These are phyloP conservation scores for Chascanopsetta lugubris DNA, from an alignment of 2,113 vertebrate species.

Conservation along the genomic window DNA sequence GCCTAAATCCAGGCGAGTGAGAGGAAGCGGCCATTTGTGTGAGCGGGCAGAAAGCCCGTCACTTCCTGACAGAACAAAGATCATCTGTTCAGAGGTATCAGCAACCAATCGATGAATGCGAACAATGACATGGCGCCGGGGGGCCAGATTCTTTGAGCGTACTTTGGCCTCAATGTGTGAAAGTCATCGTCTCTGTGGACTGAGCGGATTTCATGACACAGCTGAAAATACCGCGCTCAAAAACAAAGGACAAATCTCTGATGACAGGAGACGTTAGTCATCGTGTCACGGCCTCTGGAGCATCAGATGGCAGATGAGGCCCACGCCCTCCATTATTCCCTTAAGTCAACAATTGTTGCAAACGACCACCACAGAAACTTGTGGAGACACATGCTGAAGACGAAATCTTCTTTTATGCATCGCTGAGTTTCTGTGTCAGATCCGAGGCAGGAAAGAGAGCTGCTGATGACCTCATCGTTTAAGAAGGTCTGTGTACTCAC, in stretches of 20 bases:
- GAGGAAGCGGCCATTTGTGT: neutral
- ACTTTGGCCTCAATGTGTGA: neutral
- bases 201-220: neutral
- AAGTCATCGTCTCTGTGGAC: neutral
- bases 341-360: neutral
- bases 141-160: neutral
- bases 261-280: neutral
- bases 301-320: neutral
- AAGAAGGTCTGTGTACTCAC: slow-evolving; percentile 80
- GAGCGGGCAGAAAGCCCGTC: neutral
- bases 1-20: neutral
- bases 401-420: neutral
- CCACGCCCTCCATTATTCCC: neutral
- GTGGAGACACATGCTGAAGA: neutral
- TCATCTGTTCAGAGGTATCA: neutral
- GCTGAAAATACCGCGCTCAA: neutral
- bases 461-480: neutral
- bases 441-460: neutral
- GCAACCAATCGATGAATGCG: neutral
- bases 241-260: slow-evolving; percentile 2
- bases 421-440: neutral
- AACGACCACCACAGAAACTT: neutral
- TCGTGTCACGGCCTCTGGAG: neutral
- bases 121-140: neutral
- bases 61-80: neutral